Evolutionary conservation across 2,797 vertebrate genomes (phyloP).

Genomic region (Sebastes glaucus): DNA sequence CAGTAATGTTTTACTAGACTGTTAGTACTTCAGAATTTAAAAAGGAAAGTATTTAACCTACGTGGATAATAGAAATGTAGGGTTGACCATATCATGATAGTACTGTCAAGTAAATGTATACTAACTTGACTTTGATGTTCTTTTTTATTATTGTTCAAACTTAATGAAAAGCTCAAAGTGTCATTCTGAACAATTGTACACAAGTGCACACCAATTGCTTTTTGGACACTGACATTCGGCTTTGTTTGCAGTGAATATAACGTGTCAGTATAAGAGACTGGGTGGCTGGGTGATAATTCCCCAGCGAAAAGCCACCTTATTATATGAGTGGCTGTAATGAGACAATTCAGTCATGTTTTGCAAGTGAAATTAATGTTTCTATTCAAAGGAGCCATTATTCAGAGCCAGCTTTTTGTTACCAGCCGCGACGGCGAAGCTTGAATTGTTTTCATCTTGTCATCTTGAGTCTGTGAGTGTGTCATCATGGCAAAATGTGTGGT

Average conservation of each 20-base stretch:
- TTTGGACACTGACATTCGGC: slow-evolving; percentile 17
- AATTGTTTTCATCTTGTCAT: not conserved
- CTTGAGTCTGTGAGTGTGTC: not conserved
- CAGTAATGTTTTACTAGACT: not conserved
- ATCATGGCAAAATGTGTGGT: not conserved
- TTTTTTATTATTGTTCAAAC: not conserved
- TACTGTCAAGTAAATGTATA: not conserved
- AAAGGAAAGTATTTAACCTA: not conserved
- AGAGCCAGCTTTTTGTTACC: slow-evolving; percentile 17
- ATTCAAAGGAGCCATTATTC: slow-evolving; percentile 45
- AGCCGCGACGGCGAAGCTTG: not conserved
- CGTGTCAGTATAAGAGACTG: slow-evolving; percentile 23
- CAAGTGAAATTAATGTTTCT: slow-evolving; percentile 40
- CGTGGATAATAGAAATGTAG: not conserved
- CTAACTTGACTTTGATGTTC: not conserved
- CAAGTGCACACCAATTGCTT: slow-evolving; percentile 7
- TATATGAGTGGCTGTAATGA: slow-evolving; percentile 22
- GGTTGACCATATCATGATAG: not conserved
- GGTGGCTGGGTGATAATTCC: slow-evolving; percentile 27
- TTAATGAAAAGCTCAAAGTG: not conserved
- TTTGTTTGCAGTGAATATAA: slow-evolving; percentile 50
- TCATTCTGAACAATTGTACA: not conserved
- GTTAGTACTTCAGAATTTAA: not conserved
- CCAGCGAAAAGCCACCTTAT: slow-evolving; percentile 14
- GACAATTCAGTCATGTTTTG: slow-evolving; percentile 52